Base-by-base conservation (phyloP, 2,113 vertebrate genomes). In the Malurus melanocephalus region DNA sequence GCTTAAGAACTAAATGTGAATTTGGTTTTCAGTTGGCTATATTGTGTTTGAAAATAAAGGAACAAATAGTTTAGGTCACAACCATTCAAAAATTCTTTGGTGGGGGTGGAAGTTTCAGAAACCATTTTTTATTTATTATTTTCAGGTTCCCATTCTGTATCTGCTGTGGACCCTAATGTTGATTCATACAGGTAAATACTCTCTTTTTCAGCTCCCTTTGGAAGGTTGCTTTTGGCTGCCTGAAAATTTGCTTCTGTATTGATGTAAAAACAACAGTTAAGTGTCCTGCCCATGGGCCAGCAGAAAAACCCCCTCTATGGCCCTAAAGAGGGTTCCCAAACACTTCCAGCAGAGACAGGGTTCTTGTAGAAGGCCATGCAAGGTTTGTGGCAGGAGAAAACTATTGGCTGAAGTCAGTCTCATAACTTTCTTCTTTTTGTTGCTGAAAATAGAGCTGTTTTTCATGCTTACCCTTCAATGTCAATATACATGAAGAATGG, bases 401-500 rank as follows among this genome's bases (percentile, higher is more conserved):
- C 9, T n/a, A 9, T 73, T 88, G 49, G 6, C 35, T 80, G 55
- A n/a, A 89, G 75, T 74, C 53, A 80, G 24, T 18, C 32, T 87
- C 81, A 8, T 12, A 83, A 77, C 48, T 83, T 76, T 45, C 13
- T 32, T 85, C 42, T 56, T 33, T 71, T 67, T 8, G 11, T 53
- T 65, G 5, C 55, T 86, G 53, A 93, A 89, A 89, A 78, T 86
- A 80, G 53, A 83, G 59, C n/a, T 89, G 21, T 89, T 91, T 87
- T 83, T 86, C 43, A 30, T 79, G 61, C 42, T 78, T 86, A 66
- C 46, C 26, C 80, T 87, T 92, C 59, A 80, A 11, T 53, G 59
- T 86, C 76, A 91, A 46, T 68, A 55, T 30, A 75, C 24, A 15
- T 43, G 65, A 86, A 60, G 80, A 84, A 78, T 71, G 49, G 57